A percentile compares a stretch with the other conserved stretches of the same genome.
These are phyloP conservation scores for Brachionus plicatilis DNA, from an alignment of 1,140 invertebrate species.

Conservation along the genomic window DNA sequence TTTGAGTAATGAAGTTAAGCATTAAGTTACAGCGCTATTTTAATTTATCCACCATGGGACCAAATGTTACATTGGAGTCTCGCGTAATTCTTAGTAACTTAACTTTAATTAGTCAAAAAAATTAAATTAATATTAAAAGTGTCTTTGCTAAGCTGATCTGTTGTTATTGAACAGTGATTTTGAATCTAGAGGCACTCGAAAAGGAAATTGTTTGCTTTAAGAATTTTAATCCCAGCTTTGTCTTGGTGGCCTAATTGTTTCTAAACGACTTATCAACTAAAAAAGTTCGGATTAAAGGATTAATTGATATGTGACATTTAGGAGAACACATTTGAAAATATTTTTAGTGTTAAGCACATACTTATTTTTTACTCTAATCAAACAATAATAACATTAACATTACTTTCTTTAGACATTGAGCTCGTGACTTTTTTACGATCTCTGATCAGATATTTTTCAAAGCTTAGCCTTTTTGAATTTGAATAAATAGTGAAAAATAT, in stretches of 20 bases:
- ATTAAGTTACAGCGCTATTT: no score
- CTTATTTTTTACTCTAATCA: not conserved
- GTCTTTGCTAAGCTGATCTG: no score
- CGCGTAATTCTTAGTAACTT: no score
- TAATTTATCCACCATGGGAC: no score
- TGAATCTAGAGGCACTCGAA: no score
- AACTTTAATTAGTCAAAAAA: no score
- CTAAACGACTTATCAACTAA: not conserved
- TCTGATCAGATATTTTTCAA: not conserved
- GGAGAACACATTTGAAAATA: not conserved
- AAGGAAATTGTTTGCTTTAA: not conserved
- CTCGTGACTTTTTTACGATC: not conserved
- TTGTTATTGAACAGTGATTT: no score
- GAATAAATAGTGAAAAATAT: not conserved
- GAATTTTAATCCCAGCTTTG: not conserved
- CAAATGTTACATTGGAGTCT: no score
- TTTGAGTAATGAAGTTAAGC: no score
- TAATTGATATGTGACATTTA: not conserved
- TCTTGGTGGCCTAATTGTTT: not conserved
- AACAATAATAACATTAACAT: not conserved
- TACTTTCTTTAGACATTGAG: not conserved
- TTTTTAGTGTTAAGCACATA: not conserved
- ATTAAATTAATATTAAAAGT: no score
- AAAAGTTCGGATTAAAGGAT: not conserved
- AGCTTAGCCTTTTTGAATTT: not conserved